Percentiles rank a stretch among this genome's conserved stretches.
Evolutionary conservation across 2,797 vertebrate species (phyloP).

Genomic region (Mionectes olivaceus): DNA sequence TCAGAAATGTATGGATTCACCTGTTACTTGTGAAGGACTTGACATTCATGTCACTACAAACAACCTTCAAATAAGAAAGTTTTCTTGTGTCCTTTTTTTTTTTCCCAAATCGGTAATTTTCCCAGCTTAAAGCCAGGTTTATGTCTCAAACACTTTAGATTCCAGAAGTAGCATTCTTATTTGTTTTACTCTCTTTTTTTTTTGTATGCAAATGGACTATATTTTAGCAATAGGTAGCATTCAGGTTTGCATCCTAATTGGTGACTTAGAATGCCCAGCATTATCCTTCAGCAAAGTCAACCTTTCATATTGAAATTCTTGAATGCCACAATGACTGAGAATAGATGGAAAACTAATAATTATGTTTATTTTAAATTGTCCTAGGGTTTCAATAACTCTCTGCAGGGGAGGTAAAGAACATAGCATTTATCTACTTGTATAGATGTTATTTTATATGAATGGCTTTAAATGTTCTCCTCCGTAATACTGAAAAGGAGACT

Average conservation of each 20-base stretch:
- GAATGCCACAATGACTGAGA: conserved; percentile 34
- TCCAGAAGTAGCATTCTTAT: not conserved
- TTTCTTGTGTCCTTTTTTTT: not conserved
- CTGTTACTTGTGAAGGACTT: not conserved
- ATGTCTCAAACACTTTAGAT: not conserved
- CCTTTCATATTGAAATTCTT: conserved; percentile 53
- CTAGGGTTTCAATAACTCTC: not conserved
- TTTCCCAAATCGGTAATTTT: not conserved
- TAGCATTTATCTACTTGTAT: not conserved
- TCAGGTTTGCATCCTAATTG: conserved; percentile 51
- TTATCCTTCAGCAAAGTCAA: conserved; percentile 51
- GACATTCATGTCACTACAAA: not conserved
- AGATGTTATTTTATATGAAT: not conserved
- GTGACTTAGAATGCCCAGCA: conserved; percentile 31
- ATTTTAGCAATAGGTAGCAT: conserved; percentile 40
- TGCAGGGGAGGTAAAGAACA: not conserved
- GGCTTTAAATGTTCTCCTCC: not conserved
- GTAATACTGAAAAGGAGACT: not conserved
- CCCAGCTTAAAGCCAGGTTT: not conserved
- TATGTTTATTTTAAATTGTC: conserved; percentile 51
- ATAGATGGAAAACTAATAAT: conserved; percentile 37
- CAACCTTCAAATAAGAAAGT: not conserved
- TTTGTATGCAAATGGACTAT: conserved; percentile 13
- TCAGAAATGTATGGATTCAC: not conserved
- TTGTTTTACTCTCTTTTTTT: not conserved